phyloP scores from a whole-genome alignment of 2,888 invertebrate genomes.

The Microctonus aethiopoides region DNA sequence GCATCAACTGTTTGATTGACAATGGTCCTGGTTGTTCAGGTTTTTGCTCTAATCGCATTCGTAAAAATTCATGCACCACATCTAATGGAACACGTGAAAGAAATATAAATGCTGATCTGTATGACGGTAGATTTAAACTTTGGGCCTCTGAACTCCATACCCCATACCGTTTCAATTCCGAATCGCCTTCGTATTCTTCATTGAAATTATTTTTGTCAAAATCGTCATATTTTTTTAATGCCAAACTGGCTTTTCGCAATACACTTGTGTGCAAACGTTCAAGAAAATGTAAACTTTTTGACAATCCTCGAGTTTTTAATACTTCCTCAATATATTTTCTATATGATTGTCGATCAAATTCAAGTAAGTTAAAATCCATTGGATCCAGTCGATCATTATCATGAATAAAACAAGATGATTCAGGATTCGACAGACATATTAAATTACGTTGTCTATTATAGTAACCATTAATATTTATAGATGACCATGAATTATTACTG shows the following conservation, averaged over 20 bases:
- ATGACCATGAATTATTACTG: neutral
- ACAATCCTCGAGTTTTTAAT: slow-evolving; percentile 86
- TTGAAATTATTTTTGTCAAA: slow-evolving; percentile 46
- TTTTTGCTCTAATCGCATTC: slow-evolving; percentile 84
- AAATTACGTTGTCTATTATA: neutral
- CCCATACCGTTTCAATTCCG: slow-evolving; percentile 75
- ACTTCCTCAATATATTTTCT: slow-evolving; percentile 89
- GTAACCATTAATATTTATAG: neutral
- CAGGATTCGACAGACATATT: slow-evolving; percentile 54
- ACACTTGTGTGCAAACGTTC: slow-evolving; percentile 78
- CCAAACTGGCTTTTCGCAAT: slow-evolving; percentile 77
- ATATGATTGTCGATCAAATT: slow-evolving; percentile 60
- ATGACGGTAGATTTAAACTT: slow-evolving; percentile 85
- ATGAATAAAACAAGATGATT: slow-evolving; percentile 47
- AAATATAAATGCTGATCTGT: slow-evolving; percentile 86
- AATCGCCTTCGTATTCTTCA: slow-evolving; percentile 66
- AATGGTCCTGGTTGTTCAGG: slow-evolving; percentile 86
- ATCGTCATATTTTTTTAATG: slow-evolving; percentile 72
- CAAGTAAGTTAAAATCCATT: slow-evolving; percentile 56
- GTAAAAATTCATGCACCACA: slow-evolving; percentile 91
- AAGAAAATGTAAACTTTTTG: slow-evolving; percentile 83
- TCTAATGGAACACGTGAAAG: slow-evolving; percentile 87
- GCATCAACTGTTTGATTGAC: slow-evolving; percentile 88
- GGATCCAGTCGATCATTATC: slow-evolving; percentile 53
- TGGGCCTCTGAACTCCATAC: slow-evolving; percentile 82